These are phyloP conservation scores for Formica exsecta DNA, from an alignment of 1,140 invertebrate genomes.

Conservation along the genomic window DNA sequence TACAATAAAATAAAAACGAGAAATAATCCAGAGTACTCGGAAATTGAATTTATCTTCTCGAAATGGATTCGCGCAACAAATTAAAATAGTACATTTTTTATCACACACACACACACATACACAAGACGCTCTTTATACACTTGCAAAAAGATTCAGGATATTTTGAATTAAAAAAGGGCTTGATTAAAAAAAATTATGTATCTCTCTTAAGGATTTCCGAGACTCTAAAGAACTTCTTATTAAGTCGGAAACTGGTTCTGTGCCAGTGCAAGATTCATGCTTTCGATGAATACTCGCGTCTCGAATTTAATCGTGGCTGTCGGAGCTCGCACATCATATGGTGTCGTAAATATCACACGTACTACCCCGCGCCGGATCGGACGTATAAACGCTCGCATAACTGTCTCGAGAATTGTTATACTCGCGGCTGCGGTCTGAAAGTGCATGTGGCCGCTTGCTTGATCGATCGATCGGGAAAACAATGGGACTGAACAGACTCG, in stretches of 20 bases:
- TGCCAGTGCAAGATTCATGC: neutral
- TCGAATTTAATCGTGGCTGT: conserved; percentile 29
- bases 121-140: too few species aligned
- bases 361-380: conserved; percentile 23
- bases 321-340: neutral
- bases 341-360: conserved; percentile 30
- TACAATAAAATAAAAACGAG: too few species aligned
- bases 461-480: conserved; percentile 61
- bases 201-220: neutral
- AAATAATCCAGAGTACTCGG: neutral
- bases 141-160: too few species aligned
- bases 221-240: neutral
- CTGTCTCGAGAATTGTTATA: conserved; percentile 24
- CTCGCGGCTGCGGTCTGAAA: conserved; percentile 4
- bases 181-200: too few species aligned
- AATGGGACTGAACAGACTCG: conserved; percentile 9
- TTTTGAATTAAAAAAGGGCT: too few species aligned
- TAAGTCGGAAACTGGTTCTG: neutral
- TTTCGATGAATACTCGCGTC: conserved; percentile 3
- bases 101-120: too few species aligned
- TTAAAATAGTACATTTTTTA: too few species aligned
- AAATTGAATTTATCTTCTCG: too few species aligned
- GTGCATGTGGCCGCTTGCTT: conserved; percentile 30
- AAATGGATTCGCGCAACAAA: too few species aligned
- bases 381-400: neutral